These are phyloP conservation scores for Schizopygopsis malacanthus DNA, from an alignment of 2,797 vertebrate genomes.

Conservation along the genomic window DNA sequence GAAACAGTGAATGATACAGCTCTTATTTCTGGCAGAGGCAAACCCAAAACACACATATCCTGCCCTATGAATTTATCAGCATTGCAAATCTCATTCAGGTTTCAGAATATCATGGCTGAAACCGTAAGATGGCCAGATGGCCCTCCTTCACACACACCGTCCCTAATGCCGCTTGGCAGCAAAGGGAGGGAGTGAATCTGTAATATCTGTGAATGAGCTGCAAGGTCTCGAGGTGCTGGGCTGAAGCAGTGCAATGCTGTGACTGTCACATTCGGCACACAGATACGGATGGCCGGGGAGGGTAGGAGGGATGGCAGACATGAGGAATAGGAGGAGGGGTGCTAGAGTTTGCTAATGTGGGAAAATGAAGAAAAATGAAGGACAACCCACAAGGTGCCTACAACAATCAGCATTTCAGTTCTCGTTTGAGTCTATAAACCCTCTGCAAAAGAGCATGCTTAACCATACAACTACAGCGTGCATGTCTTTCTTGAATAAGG, in stretches of 20 bases:
- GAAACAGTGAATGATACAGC: neutral
- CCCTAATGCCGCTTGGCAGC: conserved; percentile 36
- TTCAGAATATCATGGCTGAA: conserved; percentile 43
- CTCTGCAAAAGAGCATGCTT: neutral
- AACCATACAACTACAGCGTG: neutral
- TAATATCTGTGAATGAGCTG: conserved; percentile 57
- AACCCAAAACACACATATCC: neutral
- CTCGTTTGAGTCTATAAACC: neutral
- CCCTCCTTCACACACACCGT: conserved; percentile 19
- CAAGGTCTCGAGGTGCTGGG: conserved; percentile 32
- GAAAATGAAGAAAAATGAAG: conserved; percentile 30
- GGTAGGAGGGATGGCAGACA: neutral
- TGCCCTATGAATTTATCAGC: conserved; percentile 20
- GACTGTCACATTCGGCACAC: conserved; percentile 23
- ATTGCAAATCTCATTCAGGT: conserved; percentile 40
- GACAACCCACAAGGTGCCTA: conserved; percentile 16
- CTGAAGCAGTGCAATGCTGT: conserved; percentile 13
- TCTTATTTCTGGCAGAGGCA: neutral
- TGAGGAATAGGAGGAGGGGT: neutral
- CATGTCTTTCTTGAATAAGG: conserved; percentile 12
- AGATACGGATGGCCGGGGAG: neutral
- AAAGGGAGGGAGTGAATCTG: conserved; percentile 45
- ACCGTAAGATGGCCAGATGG: conserved; percentile 43
- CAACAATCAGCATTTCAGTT: conserved; percentile 37
- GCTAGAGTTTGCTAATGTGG: conserved; percentile 27